Conservation (phyloP, 2,888 invertebrate genomes). For the Eucera pruinosa region DNA sequence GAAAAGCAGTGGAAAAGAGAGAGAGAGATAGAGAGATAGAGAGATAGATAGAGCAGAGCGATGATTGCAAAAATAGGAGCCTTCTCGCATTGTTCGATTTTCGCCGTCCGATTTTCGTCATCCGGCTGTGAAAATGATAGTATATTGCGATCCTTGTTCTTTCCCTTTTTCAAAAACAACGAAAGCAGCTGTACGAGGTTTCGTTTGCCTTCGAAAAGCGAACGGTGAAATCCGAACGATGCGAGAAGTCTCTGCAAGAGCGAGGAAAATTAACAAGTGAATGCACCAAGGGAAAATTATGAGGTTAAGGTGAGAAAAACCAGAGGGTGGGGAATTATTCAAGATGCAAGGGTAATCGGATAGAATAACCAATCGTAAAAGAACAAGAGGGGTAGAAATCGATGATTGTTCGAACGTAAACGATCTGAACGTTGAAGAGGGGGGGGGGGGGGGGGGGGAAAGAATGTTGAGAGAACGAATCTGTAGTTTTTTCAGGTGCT, state of each 20-base stretch:
- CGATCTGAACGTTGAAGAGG: constrained; percentile 44
- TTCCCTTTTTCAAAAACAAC: too few relatives aligned
- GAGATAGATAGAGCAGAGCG: constrained; percentile 42
- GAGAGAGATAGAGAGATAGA: too few relatives aligned
- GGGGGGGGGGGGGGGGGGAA: constrained; percentile 14
- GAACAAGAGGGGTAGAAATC: constrained; percentile 9
- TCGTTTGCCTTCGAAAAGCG: too few relatives aligned
- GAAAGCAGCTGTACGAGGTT: too few relatives aligned
- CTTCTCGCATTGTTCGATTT: too few relatives aligned
- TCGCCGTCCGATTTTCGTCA: too few relatives aligned
- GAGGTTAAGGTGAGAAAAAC: constrained; percentile 4
- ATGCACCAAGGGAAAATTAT: not conserved
- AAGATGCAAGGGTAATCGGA: constrained; percentile 5
- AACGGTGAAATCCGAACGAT: too few relatives aligned
- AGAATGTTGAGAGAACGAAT: constrained; percentile 49
- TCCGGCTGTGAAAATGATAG: too few relatives aligned
- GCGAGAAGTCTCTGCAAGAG: too few relatives aligned
- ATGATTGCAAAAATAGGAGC: constrained; percentile 36
- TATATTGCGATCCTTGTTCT: too few relatives aligned
- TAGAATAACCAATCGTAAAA: constrained; percentile 7
- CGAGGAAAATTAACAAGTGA: not conserved
- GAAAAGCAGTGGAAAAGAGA: constrained; percentile 12
- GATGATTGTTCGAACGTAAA: constrained; percentile 47
- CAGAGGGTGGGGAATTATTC: constrained; percentile 6
- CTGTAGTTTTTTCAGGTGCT: constrained; percentile 32